These are phyloP conservation scores for Drosophila funebris DNA, from an alignment of 1,140 invertebrate species.

Conservation along the genomic window DNA sequence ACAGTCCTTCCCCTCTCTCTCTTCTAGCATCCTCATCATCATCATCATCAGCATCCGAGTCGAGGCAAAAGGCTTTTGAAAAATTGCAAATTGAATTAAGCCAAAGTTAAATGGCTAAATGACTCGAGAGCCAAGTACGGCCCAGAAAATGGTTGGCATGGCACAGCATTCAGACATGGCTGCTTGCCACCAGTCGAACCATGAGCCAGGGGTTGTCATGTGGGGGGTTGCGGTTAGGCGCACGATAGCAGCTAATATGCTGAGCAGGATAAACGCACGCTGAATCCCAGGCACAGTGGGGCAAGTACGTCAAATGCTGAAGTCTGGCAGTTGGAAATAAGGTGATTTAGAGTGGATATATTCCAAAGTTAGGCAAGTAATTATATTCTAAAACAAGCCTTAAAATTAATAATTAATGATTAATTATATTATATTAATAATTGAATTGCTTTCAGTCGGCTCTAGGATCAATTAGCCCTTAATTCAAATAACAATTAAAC, in stretches of 20 bases:
- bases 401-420: too few relatives aligned
- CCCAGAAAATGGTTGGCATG: constrained; percentile 7
- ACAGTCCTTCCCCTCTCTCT: neutral
- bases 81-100: constrained; percentile 84
- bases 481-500: too few relatives aligned
- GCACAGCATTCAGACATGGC: constrained; percentile 10
- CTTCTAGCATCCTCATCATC: constrained; percentile 4
- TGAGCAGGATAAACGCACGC: constrained; percentile 66
- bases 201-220: constrained; percentile 20
- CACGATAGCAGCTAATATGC: constrained; percentile 79
- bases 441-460: too few relatives aligned
- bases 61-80: constrained; percentile 71
- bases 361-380: too few relatives aligned
- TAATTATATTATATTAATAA: too few relatives aligned
- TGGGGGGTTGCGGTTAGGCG: constrained; percentile 72
- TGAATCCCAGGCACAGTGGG: constrained; percentile 42
- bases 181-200: constrained; percentile 21
- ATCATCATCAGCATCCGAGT: constrained; percentile 29
- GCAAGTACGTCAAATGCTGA: neutral
- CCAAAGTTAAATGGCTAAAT: constrained; percentile 83
- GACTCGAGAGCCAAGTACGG: constrained; percentile 73
- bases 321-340: neutral
- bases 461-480: too few relatives aligned
- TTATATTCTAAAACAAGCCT: too few relatives aligned
- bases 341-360: neutral